A percentile compares a stretch with the other conserved stretches of the same genome.
Conservation (phyloP, 2,888 invertebrate species). For the Nemotelus nigrinus region DNA sequence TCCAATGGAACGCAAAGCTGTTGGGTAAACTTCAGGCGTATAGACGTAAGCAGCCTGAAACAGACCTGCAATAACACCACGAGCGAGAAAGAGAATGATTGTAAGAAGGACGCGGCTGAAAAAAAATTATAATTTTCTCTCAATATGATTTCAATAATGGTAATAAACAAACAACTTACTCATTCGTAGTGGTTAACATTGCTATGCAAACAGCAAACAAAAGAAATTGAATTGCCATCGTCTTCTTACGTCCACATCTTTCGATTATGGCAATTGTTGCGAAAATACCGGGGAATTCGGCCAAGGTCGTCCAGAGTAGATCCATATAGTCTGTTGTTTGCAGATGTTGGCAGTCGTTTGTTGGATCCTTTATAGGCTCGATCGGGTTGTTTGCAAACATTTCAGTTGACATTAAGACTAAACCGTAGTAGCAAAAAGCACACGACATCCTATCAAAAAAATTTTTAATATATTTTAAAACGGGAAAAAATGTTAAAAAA, state of each 20-base stretch:
- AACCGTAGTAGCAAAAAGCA: constrained; percentile 94
- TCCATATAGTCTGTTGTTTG: constrained; percentile 91
- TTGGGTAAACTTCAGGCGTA: constrained; percentile 95
- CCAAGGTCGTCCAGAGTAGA: constrained; percentile 90
- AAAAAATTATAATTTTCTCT: constrained; percentile 50
- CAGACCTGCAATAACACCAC: constrained; percentile 92
- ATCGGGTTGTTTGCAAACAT: constrained; percentile 68
- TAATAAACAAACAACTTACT: constrained; percentile 67
- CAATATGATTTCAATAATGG: neutral
- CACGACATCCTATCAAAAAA: constrained; percentile 79
- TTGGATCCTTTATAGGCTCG: constrained; percentile 57
- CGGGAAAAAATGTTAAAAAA: neutral
- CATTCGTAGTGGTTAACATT: constrained; percentile 77
- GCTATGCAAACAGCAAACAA: constrained; percentile 82
- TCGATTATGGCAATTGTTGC: constrained; percentile 91
- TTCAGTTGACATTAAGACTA: constrained; percentile 94
- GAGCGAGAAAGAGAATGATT: constrained; percentile 83
- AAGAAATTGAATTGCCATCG: constrained; percentile 93
- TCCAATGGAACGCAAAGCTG: constrained; percentile 86
- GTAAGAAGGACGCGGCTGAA: constrained; percentile 80
- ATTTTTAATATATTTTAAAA: constrained; percentile 9
- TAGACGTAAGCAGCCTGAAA: constrained; percentile 97
- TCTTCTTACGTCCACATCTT: constrained; percentile 87
- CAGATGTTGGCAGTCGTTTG: constrained; percentile 73
- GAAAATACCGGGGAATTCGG: constrained; percentile 93